Conservation (phyloP, 2,888 invertebrate genomes). For the Cantharis lateralis region DNA sequence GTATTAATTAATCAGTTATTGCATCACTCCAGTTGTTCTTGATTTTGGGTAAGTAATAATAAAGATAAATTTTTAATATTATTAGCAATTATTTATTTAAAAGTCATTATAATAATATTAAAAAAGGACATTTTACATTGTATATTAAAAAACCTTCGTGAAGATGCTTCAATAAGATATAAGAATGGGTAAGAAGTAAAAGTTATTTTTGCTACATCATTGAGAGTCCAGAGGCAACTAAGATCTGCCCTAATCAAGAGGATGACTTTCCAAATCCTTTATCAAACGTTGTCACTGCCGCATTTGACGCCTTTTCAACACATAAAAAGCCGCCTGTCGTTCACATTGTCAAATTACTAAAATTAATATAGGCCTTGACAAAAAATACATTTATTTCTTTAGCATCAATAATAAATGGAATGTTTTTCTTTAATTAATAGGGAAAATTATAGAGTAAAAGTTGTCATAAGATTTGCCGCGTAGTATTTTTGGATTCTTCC, state of each 20-base stretch:
- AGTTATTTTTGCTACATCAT: conserved; percentile 51
- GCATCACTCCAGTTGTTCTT: too few species aligned
- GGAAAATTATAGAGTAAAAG: conserved; percentile 34
- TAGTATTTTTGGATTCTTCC: conserved; percentile 20
- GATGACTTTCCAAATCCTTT: conserved; percentile 51
- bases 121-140: conserved; percentile 8
- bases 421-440: conserved; percentile 37
- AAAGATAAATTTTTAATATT: background rate
- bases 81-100: background rate
- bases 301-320: conserved; percentile 44
- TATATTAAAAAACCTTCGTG: conserved; percentile 16
- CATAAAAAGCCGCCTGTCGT: conserved; percentile 45
- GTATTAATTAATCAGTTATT: too few species aligned
- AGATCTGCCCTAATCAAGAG: conserved; percentile 56
- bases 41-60: background rate
- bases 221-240: conserved; percentile 51
- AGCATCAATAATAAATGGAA: conserved; percentile 36
- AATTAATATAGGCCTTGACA: conserved; percentile 46
- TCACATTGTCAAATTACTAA: conserved; percentile 49
- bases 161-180: conserved; percentile 19
- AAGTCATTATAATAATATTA: background rate
- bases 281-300: conserved; percentile 55
- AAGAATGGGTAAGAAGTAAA: conserved; percentile 26
- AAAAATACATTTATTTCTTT: conserved; percentile 38
- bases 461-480: conserved; percentile 25